Base-by-base conservation (phyloP, 1,140 invertebrate genomes). In the Penaeus chinensis region DNA sequence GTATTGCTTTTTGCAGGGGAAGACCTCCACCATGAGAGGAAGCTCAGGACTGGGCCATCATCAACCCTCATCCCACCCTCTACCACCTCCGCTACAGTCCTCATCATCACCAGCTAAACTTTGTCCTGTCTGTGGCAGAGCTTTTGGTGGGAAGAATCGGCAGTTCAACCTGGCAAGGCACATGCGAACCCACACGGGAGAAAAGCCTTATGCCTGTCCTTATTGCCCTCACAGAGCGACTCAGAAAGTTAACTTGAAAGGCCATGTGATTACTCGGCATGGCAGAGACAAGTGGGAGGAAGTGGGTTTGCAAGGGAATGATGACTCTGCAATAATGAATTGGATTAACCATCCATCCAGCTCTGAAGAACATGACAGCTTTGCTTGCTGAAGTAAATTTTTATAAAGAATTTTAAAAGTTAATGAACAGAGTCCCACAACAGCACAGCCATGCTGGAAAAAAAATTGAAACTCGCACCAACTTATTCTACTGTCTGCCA, bases 1-100 rank as follows among this genome's bases (percentile, higher is more conserved):
- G 86, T 87, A 81, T 87, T 83, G 86, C 82, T 80, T 87, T 87
- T 87, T 87, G 81, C 86, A 87, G 86, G 86, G 86, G 74, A 87
- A 87, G 86, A 54, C 86, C 42, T 83, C 86, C 63, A 78, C 80
- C 86, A 77, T 82, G 78, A 82, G 86, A 82, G 86, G 62, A 81
- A 82, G 63, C 80, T 78, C 79, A 82, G 81, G 81, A 80, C 86
- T 83, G 71, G 80, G 86, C 66, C 86, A 87, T 62, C 86, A 87
- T 82, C 86, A 71, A 65, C 85, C 85, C 66, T 63, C 85, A 22
- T 24, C 66, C 66, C 86, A 87, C 69, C 47, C 81, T 77, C 80
- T 77, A 61, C 79, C 71, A 78, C 69, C 80, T 37, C 79, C 71
- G 66, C 69, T 71, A 54, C 86, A 62, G 82, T 81, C 54, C 37